phyloP scores from a whole-genome alignment of 2,888 invertebrate species.

The Bruchidius siliquastri region DNA sequence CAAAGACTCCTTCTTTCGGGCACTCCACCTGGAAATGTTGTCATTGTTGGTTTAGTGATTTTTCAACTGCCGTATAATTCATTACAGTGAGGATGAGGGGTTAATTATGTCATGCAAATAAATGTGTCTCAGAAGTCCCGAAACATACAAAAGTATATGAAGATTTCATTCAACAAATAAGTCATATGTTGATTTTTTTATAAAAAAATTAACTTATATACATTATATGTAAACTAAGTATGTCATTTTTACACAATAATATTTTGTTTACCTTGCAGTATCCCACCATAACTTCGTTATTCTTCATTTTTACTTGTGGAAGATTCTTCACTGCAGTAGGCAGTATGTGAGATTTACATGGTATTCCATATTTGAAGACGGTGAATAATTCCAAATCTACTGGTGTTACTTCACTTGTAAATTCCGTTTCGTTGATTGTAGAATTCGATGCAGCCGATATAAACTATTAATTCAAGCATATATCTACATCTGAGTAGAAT shows the following conservation, averaged over 20 bases:
- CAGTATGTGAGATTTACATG: slow-evolving; percentile 55
- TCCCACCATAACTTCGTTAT: slow-evolving; percentile 53
- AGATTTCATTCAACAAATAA: too few species aligned
- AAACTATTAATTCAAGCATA: neutral
- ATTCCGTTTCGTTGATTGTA: neutral
- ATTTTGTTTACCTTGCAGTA: slow-evolving; percentile 51
- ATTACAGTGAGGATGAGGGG: too few species aligned
- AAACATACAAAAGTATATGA: too few species aligned
- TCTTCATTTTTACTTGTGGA: slow-evolving; percentile 43
- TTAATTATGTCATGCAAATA: too few species aligned
- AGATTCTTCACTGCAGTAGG: slow-evolving; percentile 46
- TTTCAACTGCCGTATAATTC: too few species aligned
- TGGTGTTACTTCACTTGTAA: slow-evolving; percentile 3
- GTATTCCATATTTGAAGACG: slow-evolving; percentile 53
- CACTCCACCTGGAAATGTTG: slow-evolving; percentile 45
- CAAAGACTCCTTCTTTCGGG: slow-evolving; percentile 48
- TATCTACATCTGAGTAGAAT: too few species aligned
- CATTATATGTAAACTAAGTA: neutral
- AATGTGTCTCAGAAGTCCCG: too few species aligned
- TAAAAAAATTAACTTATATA: too few species aligned
- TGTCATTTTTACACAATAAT: neutral
- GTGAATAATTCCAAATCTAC: slow-evolving; percentile 38
- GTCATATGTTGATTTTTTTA: too few species aligned
- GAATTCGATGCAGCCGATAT: slow-evolving; percentile 6
- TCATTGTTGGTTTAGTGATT: too few species aligned